Evolutionary conservation across 2,888 invertebrate species (phyloP).

Genomic region (Petrolisthes cinctipes): DNA sequence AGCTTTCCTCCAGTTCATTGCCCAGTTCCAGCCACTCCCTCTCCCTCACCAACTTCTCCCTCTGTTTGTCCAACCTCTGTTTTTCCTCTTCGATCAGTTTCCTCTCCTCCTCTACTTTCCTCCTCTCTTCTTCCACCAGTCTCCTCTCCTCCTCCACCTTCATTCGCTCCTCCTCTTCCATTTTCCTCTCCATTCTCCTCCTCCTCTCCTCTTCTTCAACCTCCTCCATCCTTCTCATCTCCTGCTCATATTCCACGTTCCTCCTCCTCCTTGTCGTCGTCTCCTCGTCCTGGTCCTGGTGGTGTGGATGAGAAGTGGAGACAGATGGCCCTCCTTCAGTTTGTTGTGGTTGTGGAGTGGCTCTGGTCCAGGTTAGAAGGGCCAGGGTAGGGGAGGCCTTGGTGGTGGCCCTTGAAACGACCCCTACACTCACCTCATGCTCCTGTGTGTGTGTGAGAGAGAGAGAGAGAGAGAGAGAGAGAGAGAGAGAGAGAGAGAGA

Average conservation of each 20-base stretch:
- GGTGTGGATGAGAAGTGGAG: no score
- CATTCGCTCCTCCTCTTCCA: neutral
- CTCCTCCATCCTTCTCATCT: neutral
- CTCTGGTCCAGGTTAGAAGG: slow-evolving; percentile 46
- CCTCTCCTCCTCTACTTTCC: neutral
- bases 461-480: neutral
- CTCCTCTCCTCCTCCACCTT: neutral
- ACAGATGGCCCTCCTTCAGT: no score
- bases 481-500: neutral
- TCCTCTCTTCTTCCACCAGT: neutral
- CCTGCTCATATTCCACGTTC: no score
- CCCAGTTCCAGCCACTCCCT: neutral
- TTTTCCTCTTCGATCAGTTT: neutral
- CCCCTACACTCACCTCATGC: slow-evolving; percentile 3
- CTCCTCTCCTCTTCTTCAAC: neutral
- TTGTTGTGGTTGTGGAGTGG: no score
- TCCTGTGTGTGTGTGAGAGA: neutral
- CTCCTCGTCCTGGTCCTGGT: no score
- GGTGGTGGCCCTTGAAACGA: neutral
- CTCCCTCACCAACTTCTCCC: neutral
- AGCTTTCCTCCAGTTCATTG: neutral
- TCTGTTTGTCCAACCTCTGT: no score
- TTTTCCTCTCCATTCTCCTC: neutral
- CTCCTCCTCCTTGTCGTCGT: no score
- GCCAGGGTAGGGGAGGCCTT: slow-evolving; percentile 28